phyloP scores from a whole-genome alignment of 2,113 vertebrate species.

The Laticauda colubrina region DNA sequence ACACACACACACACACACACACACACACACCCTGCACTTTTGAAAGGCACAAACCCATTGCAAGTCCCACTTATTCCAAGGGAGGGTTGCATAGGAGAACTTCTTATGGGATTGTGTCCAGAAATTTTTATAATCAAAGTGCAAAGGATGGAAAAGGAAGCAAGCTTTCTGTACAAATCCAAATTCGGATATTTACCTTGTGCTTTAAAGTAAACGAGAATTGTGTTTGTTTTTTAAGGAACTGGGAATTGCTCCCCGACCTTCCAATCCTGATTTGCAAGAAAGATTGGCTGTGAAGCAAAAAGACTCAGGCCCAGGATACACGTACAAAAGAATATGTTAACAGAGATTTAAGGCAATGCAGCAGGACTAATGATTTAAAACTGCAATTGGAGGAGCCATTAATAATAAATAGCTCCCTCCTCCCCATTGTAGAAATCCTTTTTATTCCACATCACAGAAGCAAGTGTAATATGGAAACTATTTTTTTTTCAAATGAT shows the following conservation, averaged over 20 bases:
- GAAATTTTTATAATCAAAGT: background rate
- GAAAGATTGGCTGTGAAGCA: background rate
- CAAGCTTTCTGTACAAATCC: background rate
- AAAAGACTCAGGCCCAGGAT: background rate
- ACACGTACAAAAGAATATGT: background rate
- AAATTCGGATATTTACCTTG: background rate
- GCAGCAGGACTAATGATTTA: background rate
- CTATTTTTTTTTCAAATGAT: background rate
- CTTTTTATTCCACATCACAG: background rate
- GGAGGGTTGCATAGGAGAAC: background rate
- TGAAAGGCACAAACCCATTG: background rate
- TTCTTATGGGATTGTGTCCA: background rate
- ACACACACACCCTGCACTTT: background rate
- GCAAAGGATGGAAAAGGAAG: background rate
- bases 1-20: background rate
- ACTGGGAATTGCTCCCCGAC: background rate
- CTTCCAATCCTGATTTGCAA: background rate
- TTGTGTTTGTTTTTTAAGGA: background rate
- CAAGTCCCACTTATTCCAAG: background rate
- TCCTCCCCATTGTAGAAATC: background rate
- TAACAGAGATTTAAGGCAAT: background rate
- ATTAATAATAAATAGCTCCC: background rate
- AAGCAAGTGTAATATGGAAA: background rate
- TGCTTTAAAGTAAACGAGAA: background rate
- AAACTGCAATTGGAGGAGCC: background rate